These are phyloP conservation scores for Drosophila neonasuta DNA, from an alignment of 2,888 invertebrate species.

Conservation along the genomic window DNA sequence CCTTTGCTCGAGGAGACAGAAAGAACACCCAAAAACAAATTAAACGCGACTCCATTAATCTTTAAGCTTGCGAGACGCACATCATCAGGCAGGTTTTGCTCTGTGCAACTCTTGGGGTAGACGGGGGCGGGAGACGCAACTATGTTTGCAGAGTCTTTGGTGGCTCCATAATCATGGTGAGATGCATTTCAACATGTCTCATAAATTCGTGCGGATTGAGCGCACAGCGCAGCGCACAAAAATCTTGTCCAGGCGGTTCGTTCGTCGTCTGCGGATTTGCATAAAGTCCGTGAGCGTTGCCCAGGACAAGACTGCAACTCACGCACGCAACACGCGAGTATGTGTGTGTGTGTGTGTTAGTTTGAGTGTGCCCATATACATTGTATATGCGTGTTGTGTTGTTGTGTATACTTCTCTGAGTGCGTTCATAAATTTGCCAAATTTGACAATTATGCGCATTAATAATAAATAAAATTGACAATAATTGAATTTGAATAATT, in stretches of 20 bases:
- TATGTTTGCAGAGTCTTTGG: conserved; percentile 50
- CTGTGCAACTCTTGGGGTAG: too few relatives aligned
- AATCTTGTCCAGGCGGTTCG: conserved; percentile 59
- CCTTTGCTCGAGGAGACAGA: conserved; percentile 7
- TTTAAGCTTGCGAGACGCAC: conserved; percentile 57
- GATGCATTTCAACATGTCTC: conserved; percentile 81
- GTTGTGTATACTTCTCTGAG: conserved; percentile 35
- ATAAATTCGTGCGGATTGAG: conserved; percentile 79
- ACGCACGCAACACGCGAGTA: background rate
- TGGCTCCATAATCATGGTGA: conserved; percentile 79
- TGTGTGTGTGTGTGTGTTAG: conserved; percentile 17
- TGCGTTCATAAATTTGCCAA: conserved; percentile 80
- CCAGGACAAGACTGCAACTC: conserved; percentile 35
- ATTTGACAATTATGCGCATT: conserved; percentile 82
- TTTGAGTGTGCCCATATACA: conserved; percentile 1
- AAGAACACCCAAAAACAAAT: conserved; percentile 79
- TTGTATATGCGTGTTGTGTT: conserved; percentile 5
- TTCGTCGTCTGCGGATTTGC: conserved; percentile 55
- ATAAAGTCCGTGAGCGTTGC: conserved; percentile 44
- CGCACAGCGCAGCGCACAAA: conserved; percentile 61
- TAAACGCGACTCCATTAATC: conserved; percentile 77
- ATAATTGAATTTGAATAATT: conserved; percentile 80
- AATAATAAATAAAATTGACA: conserved; percentile 82
- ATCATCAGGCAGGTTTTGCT: conserved; percentile 29
- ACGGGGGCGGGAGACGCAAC: background rate